These are phyloP conservation scores for Garrulus glandarius DNA, from an alignment of 2,797 vertebrate species.

Conservation along the genomic window DNA sequence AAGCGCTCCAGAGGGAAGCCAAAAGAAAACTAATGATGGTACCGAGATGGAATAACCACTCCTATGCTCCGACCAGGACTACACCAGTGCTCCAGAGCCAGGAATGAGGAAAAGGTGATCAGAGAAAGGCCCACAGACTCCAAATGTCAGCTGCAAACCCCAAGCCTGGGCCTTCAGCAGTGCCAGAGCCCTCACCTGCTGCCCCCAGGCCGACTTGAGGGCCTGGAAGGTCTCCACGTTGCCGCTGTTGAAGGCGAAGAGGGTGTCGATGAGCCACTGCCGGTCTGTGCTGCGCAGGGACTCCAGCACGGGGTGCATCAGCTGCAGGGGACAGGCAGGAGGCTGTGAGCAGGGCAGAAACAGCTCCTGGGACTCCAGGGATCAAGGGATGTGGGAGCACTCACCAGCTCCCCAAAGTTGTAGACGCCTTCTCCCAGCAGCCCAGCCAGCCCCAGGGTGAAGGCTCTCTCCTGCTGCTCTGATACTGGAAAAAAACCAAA, in stretches of 20 bases:
- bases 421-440: conserved; percentile 96
- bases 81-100: not conserved
- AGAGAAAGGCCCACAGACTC: not conserved
- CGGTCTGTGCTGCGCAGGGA: conserved; percentile 90
- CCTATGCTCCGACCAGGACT: fast-evolving
- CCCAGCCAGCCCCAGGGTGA: conserved; percentile 92
- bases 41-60: not conserved
- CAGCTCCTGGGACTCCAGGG: not conserved
- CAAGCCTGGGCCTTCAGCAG: not conserved
- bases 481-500: conserved; percentile 75
- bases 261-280: conserved; percentile 96
- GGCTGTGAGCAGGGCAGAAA: fast-evolving
- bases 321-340: conserved; percentile 66
- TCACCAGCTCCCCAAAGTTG: conserved; percentile 96
- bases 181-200: conserved; percentile 80
- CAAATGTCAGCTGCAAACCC: fast-evolving
- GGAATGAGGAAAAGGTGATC: not conserved
- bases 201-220: conserved; percentile 91
- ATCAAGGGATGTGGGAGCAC: not conserved
- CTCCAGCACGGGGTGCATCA: conserved; percentile 97
- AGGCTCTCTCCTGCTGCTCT: conserved; percentile 95
- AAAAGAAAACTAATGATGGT: fast-evolving
- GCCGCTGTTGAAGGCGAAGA: conserved; percentile 94
- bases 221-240: conserved; percentile 94
- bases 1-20: not conserved